Percentiles rank a stretch among this genome's conserved stretches.
phyloP scores from a whole-genome alignment of 2,888 invertebrate genomes.

The Argyra leucocephala region DNA sequence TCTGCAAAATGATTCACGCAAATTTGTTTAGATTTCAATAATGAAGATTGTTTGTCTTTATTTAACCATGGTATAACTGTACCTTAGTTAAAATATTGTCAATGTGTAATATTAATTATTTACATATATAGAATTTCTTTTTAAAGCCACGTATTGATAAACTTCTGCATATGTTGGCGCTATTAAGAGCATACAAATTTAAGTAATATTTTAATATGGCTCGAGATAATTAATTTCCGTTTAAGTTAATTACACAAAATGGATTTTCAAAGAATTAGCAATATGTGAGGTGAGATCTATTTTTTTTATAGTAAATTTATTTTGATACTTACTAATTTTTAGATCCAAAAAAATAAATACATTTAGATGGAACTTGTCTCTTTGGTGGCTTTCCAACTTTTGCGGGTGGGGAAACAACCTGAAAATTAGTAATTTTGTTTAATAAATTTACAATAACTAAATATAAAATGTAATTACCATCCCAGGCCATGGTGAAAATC shows the following conservation, averaged over 20 bases:
- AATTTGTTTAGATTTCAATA: too few species aligned
- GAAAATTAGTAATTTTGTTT: slow-evolving; percentile 35
- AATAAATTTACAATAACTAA: slow-evolving; percentile 25
- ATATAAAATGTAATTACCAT: slow-evolving; percentile 65
- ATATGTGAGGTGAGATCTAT: slow-evolving; percentile 14
- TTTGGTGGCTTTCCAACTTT: slow-evolving; percentile 52
- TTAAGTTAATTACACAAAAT: too few species aligned
- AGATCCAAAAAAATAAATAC: slow-evolving; percentile 91
- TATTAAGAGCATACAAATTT: too few species aligned
- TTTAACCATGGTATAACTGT: too few species aligned
- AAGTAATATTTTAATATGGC: too few species aligned
- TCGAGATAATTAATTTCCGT: too few species aligned
- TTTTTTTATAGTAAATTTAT: slow-evolving; percentile 16
- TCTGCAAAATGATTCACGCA: too few species aligned
- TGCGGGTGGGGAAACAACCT: slow-evolving; percentile 75
- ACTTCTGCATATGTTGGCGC: too few species aligned
- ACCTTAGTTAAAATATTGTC: too few species aligned
- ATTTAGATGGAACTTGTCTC: slow-evolving; percentile 64
- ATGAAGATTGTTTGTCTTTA: too few species aligned
- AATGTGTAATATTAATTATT: slow-evolving; percentile 18
- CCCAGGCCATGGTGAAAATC: slow-evolving; percentile 93
- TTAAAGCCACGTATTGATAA: too few species aligned
- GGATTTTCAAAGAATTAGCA: too few species aligned
- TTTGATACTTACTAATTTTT: slow-evolving; percentile 75
- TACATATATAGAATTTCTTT: slow-evolving; percentile 10